Conservation (phyloP, 2,113 vertebrate genomes). For the Mustela nigripes region DNA sequence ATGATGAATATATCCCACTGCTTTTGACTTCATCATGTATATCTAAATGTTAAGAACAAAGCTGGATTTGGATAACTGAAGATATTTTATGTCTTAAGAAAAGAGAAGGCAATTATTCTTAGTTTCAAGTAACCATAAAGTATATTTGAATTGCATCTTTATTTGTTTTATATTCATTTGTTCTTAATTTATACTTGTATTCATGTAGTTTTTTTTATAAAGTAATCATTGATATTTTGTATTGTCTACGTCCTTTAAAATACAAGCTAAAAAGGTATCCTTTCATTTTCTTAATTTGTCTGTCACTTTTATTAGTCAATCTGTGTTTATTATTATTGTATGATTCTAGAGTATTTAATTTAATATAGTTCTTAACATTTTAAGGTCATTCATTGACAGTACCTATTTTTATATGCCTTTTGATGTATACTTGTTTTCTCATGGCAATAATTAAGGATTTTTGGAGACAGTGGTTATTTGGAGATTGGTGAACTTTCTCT, state of each 20-base stretch:
- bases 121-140: not conserved
- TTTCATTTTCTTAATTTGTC: constrained; percentile 9
- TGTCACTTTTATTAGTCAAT: not conserved
- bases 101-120: not conserved
- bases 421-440: not conserved
- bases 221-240: not conserved
- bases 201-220: not conserved
- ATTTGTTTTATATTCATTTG: constrained; percentile 42
- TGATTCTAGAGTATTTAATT: not conserved
- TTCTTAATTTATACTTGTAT: constrained; percentile 13
- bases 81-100: not conserved
- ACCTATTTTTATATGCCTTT: not conserved
- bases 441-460: constrained; percentile 20
- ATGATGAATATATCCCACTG: not conserved
- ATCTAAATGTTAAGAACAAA: not conserved
- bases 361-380: not conserved
- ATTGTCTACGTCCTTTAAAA: not conserved
- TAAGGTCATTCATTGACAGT: not conserved
- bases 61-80: not conserved
- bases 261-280: not conserved
- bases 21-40: not conserved
- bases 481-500: not conserved
- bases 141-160: not conserved
- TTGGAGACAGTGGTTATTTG: constrained; percentile 3
- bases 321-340: not conserved